Conservation (phyloP, 2,113 vertebrate species). For the Archocentrus centrarchus region DNA sequence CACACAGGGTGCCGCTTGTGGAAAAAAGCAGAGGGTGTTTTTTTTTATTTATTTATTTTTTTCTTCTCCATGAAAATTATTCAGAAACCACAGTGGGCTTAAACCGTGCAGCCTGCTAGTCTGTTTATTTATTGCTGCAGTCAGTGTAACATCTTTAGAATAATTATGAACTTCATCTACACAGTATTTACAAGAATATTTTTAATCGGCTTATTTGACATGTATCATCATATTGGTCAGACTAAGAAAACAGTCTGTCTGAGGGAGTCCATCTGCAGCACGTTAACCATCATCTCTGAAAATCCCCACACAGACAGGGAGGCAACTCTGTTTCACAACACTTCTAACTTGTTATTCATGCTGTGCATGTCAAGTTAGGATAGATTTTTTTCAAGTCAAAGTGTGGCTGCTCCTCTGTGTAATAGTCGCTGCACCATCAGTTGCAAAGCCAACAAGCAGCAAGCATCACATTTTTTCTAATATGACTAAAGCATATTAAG, state of each 20-base stretch:
- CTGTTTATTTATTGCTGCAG: neutral
- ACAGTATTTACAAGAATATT: neutral
- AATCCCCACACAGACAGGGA: neutral
- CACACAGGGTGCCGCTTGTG: accelerated
- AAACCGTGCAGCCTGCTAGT: neutral
- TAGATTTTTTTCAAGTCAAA: neutral
- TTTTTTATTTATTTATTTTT: neutral
- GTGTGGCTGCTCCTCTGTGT: neutral
- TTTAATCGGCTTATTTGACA: neutral
- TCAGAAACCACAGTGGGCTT: neutral
- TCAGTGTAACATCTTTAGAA: neutral
- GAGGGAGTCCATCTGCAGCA: neutral
- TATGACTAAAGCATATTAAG: neutral
- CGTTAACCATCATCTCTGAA: neutral
- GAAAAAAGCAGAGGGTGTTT: neutral
- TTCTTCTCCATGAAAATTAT: neutral
- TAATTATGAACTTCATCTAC: neutral
- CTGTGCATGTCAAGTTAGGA: neutral
- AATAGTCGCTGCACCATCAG: neutral
- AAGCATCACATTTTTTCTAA: neutral
- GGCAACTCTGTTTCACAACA: too few relatives aligned
- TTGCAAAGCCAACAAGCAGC: neutral
- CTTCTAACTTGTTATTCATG: neutral
- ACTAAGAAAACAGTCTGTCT: neutral
- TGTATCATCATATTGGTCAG: neutral